Percentiles rank a stretch among this genome's conserved stretches.
Evolutionary conservation across 1,140 invertebrate species (phyloP).

Genomic region (Trichonephila clavata): DNA sequence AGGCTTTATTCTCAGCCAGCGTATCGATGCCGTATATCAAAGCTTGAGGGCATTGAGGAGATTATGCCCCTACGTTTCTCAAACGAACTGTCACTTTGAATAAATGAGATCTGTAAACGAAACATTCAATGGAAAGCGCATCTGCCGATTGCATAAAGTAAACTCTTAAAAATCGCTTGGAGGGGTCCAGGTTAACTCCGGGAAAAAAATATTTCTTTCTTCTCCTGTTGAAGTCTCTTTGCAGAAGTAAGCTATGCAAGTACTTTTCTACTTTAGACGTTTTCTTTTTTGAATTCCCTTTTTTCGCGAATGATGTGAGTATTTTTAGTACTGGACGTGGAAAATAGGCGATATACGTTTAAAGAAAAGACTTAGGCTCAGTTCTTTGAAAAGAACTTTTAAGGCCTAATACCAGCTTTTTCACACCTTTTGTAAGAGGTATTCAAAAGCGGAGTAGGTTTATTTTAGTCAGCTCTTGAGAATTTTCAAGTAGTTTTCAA

Average conservation of each 20-base stretch:
- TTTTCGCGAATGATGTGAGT: neutral
- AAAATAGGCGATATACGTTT: neutral
- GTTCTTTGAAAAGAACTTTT: neutral
- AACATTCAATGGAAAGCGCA: constrained; percentile 10
- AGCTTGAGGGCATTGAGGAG: constrained; percentile 21
- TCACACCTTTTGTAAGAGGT: neutral
- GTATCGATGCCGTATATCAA: constrained; percentile 23
- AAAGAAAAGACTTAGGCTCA: neutral
- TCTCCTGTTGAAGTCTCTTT: neutral
- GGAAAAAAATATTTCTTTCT: neutral
- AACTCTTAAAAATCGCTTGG: constrained; percentile 19
- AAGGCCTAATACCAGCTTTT: neutral
- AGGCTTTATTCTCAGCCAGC: neutral
- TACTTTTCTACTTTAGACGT: neutral
- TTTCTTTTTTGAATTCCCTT: neutral
- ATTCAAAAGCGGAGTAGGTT: neutral
- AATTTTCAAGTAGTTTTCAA: neutral
- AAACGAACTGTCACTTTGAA: constrained; percentile 52
- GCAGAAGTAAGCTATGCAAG: neutral
- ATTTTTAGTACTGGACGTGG: neutral
- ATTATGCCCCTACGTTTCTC: neutral
- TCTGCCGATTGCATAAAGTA: constrained; percentile 25
- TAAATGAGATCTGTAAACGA: constrained; percentile 47
- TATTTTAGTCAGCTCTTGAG: neutral
- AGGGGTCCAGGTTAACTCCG: neutral